A percentile compares a stretch with the other conserved stretches of the same genome.
These are phyloP conservation scores for Triplophysa yarkandensis DNA, from an alignment of 2,797 vertebrate genomes.

Conservation along the genomic window DNA sequence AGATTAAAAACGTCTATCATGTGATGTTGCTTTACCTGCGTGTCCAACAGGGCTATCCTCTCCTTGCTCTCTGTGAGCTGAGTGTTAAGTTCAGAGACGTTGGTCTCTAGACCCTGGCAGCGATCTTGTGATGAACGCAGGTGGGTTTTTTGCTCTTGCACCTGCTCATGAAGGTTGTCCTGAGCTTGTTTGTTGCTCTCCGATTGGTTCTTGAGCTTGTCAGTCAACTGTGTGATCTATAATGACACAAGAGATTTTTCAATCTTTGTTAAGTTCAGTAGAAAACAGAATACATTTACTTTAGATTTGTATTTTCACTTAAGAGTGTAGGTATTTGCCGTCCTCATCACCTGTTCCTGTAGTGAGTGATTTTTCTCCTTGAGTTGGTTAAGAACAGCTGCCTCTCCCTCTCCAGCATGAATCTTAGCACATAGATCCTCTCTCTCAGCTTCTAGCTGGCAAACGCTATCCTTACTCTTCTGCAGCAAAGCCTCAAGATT, in stretches of 20 bases:
- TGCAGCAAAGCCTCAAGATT: conserved; percentile 97
- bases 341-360: conserved; percentile 85
- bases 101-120: conserved; percentile 86
- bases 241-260: too few species aligned
- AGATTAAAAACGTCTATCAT: too few species aligned
- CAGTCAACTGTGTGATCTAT: conserved; percentile 89
- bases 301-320: too few species aligned
- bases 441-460: conserved; percentile 90
- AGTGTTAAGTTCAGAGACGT: conserved; percentile 80
- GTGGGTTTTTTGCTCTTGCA: conserved; percentile 95
- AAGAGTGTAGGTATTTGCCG: rapidly evolving
- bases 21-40: conserved; percentile 78
- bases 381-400: conserved; percentile 91
- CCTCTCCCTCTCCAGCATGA: conserved; percentile 96
- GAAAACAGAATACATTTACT: too few species aligned
- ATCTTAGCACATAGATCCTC: conserved; percentile 97
- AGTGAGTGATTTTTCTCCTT: conserved; percentile 94
- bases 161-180: conserved; percentile 94
- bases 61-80: conserved; percentile 92
- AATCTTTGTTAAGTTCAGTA: too few species aligned
- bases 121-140: conserved; percentile 88
- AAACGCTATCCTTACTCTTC: conserved; percentile 93
- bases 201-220: conserved; percentile 96
- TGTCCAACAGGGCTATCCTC: conserved; percentile 88
- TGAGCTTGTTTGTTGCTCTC: conserved; percentile 98